These are phyloP conservation scores for Bedellia somnulentella DNA, from an alignment of 2,888 invertebrate species.

Conservation along the genomic window DNA sequence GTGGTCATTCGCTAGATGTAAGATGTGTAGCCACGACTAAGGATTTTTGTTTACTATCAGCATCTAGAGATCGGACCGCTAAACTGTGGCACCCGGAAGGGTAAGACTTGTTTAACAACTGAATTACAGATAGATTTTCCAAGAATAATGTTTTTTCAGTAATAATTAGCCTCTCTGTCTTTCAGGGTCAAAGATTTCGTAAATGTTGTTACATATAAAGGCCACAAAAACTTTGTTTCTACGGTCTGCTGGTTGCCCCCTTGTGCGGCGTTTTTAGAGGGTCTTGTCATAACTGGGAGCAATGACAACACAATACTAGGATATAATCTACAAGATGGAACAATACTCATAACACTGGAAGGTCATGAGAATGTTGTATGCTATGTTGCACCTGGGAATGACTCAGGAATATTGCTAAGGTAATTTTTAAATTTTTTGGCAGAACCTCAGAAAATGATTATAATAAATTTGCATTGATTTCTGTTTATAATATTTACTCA, in stretches of 20 bases:
- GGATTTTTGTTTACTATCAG: conserved; percentile 78
- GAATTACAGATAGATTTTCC: too few relatives aligned
- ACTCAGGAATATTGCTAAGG: conserved; percentile 44
- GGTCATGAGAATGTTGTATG: conserved; percentile 79
- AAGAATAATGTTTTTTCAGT: conserved; percentile 8
- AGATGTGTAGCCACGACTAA: conserved; percentile 69
- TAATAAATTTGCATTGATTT: too few relatives aligned
- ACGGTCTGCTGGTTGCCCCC: conserved; percentile 78
- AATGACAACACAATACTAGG: conserved; percentile 84
- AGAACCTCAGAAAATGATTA: neutral
- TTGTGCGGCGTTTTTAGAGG: conserved; percentile 68
- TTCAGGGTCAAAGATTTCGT: conserved; percentile 63
- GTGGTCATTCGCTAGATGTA: conserved; percentile 85
- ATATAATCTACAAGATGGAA: conserved; percentile 70
- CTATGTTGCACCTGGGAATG: conserved; percentile 38
- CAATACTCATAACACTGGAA: conserved; percentile 69
- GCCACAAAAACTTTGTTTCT: conserved; percentile 85
- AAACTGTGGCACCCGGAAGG: conserved; percentile 83
- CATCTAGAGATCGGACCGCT: conserved; percentile 85
- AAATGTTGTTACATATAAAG: conserved; percentile 69
- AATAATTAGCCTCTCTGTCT: conserved; percentile 10
- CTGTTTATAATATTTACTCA: too few relatives aligned
- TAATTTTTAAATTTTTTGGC: too few relatives aligned
- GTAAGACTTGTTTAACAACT: conserved; percentile 53
- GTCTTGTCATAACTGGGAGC: conserved; percentile 84